phyloP scores from a whole-genome alignment of 2,888 invertebrate species.

The Mesorhabditis belari region DNA sequence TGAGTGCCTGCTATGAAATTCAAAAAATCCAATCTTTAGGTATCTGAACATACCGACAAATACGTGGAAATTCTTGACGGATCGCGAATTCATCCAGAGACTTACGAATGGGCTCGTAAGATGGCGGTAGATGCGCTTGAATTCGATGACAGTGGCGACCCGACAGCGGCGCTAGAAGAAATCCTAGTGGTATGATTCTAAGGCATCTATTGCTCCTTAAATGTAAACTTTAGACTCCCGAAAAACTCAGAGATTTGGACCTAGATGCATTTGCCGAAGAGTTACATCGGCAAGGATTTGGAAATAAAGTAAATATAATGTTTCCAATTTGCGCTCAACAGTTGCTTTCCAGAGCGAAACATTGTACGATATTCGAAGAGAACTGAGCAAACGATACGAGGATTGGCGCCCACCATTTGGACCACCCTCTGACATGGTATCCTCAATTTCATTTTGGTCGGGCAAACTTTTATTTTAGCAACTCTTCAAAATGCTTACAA shows the following conservation, averaged over 20 bases:
- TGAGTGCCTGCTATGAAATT: constrained; percentile 5
- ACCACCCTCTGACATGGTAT: constrained; percentile 5
- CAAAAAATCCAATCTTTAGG: constrained; percentile 56
- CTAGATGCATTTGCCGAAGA: constrained; percentile 97
- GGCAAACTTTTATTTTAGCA: constrained; percentile 60
- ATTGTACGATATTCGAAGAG: constrained; percentile 89
- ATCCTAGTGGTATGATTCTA: constrained; percentile 69
- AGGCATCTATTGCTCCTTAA: neutral
- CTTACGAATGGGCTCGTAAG: constrained; percentile 98
- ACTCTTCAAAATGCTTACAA: constrained; percentile 86
- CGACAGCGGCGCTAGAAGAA: constrained; percentile 92
- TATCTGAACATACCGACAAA: constrained; percentile 55
- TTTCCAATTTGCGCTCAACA: too few relatives aligned
- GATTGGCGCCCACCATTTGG: constrained; percentile 43
- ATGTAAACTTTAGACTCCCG: neutral
- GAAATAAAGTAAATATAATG: neutral
- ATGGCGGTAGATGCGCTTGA: constrained; percentile 99
- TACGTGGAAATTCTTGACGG: constrained; percentile 73
- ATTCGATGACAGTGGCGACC: constrained; percentile 62
- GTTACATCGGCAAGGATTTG: constrained; percentile 72
- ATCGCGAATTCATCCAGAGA: constrained; percentile 95
- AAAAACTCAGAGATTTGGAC: constrained; percentile 72
- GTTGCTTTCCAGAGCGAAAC: constrained; percentile 69
- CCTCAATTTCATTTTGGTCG: neutral
- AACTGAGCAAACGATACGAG: constrained; percentile 72